A percentile compares a stretch with the other conserved stretches of the same genome.
phyloP scores from a whole-genome alignment of 2,888 invertebrate species.

The Sceliomorpha sp. region DNA sequence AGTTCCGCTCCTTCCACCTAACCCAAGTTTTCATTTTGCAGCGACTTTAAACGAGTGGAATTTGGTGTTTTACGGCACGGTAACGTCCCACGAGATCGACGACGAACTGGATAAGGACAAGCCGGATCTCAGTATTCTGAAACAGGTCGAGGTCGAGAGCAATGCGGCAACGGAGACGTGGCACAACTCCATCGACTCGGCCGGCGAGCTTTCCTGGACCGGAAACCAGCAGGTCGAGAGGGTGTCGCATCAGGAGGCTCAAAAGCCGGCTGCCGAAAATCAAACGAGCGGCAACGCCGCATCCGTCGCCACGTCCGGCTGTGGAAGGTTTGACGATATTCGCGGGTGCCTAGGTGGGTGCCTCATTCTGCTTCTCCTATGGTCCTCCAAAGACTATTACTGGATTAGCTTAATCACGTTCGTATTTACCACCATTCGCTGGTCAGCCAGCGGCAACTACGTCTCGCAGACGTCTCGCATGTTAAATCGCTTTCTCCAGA shows the following conservation, averaged over 20 bases:
- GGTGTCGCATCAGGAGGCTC: constrained; percentile 73
- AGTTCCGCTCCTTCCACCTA: too few relatives aligned
- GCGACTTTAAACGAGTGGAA: constrained; percentile 87
- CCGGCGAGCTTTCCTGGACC: constrained; percentile 69
- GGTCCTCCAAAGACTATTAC: constrained; percentile 54
- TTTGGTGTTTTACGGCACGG: constrained; percentile 91
- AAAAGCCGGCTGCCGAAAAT: constrained; percentile 74
- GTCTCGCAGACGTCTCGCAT: constrained; percentile 16
- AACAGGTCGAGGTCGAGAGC: constrained; percentile 53
- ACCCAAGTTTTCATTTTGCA: constrained; percentile 55
- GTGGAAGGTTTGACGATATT: constrained; percentile 61
- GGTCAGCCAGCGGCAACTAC: constrained; percentile 20
- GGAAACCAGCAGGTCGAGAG: constrained; percentile 73
- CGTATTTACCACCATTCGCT: constrained; percentile 19
- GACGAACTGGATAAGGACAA: constrained; percentile 71
- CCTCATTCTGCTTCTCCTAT: constrained; percentile 75
- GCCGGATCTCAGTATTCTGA: constrained; percentile 53
- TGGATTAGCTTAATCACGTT: constrained; percentile 36
- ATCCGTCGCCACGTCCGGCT: constrained; percentile 52
- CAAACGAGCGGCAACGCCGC: constrained; percentile 62
- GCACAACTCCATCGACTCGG: constrained; percentile 69
- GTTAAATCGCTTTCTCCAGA: constrained; percentile 14
- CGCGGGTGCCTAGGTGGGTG: constrained; percentile 78
- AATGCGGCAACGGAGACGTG: constrained; percentile 57
- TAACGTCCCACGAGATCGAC: constrained; percentile 79